Percentiles rank a stretch among this genome's conserved stretches.
Conservation (phyloP, 1,140 invertebrate species). For the Drosophila kepulauana region DNA sequence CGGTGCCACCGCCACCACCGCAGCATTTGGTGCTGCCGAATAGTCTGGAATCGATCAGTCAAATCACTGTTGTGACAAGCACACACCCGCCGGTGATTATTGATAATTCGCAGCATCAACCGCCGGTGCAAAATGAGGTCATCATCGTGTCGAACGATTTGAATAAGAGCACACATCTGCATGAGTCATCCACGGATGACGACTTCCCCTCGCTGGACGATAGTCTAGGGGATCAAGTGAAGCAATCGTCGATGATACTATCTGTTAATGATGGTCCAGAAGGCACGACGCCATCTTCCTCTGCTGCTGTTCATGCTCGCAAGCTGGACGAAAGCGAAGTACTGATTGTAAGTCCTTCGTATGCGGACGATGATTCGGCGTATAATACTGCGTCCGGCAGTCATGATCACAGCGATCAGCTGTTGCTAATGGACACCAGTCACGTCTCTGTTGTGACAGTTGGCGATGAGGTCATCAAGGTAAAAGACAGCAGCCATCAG, state of each 20-base stretch:
- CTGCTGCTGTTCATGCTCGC: slow-evolving; percentile 68
- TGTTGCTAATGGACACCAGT: slow-evolving; percentile 88
- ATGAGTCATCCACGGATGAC: slow-evolving; percentile 90
- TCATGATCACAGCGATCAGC: slow-evolving; percentile 74
- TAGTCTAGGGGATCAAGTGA: slow-evolving; percentile 87
- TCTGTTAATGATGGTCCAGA: slow-evolving; percentile 59
- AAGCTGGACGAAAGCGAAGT: slow-evolving; percentile 94
- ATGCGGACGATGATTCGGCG: slow-evolving; percentile 83
- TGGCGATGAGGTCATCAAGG: slow-evolving; percentile 90
- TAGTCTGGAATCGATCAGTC: slow-evolving; percentile 89
- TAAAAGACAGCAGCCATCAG: slow-evolving; percentile 88
- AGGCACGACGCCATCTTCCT: slow-evolving; percentile 62
- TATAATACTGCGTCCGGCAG: slow-evolving; percentile 78
- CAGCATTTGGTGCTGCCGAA: slow-evolving; percentile 86
- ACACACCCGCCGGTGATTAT: slow-evolving; percentile 91
- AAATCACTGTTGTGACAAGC: slow-evolving; percentile 92
- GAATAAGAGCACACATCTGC: slow-evolving; percentile 88
- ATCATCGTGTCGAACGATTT: slow-evolving; percentile 91
- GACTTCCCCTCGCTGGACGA: slow-evolving; percentile 91
- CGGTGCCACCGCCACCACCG: slow-evolving; percentile 4
- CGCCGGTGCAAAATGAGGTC: slow-evolving; percentile 87
- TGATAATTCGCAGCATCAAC: slow-evolving; percentile 84
- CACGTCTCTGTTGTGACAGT: slow-evolving; percentile 96
- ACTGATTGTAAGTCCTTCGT: slow-evolving; percentile 90
- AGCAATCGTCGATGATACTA: slow-evolving; percentile 82